Percentiles rank a stretch among this genome's conserved stretches.
Evolutionary conservation across 2,888 invertebrate species (phyloP).

Genomic region (Eudemis profundana): DNA sequence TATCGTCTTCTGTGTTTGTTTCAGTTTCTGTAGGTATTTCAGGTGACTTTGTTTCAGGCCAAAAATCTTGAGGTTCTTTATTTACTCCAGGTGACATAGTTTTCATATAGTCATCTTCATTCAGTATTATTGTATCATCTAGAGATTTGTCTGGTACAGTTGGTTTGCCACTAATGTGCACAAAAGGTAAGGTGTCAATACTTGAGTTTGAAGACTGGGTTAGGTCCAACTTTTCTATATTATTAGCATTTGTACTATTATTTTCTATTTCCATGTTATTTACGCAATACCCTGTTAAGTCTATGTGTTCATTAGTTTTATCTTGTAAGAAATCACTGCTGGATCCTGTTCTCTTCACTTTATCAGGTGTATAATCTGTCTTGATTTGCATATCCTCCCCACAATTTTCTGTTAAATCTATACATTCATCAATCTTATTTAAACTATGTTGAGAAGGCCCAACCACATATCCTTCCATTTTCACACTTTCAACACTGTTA

Average conservation of each 20-base stretch:
- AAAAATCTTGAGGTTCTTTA: constrained; percentile 44
- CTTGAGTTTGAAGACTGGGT: constrained; percentile 67
- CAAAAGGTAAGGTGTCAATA: constrained; percentile 61
- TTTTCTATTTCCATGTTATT: constrained; percentile 24
- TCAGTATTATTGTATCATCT: constrained; percentile 60
- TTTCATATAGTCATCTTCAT: constrained; percentile 44
- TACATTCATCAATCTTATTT: no score
- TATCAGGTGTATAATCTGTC: neutral
- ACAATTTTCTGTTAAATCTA: no score
- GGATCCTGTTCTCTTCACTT: neutral
- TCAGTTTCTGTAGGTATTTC: neutral
- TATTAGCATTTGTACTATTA: constrained; percentile 34
- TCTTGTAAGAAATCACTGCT: neutral
- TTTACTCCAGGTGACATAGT: constrained; percentile 44
- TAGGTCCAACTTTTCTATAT: constrained; percentile 57
- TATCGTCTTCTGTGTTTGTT: neutral
- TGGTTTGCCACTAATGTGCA: constrained; percentile 55
- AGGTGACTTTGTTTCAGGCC: neutral
- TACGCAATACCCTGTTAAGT: constrained; percentile 6
- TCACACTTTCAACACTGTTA: constrained; percentile 1
- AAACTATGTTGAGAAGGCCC: no score
- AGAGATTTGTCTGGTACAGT: constrained; percentile 45
- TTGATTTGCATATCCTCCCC: no score
- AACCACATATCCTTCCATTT: no score
- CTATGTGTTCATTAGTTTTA: constrained; percentile 4